phyloP scores from a whole-genome alignment of 2,113 vertebrate species.

The Origma solitaria region DNA sequence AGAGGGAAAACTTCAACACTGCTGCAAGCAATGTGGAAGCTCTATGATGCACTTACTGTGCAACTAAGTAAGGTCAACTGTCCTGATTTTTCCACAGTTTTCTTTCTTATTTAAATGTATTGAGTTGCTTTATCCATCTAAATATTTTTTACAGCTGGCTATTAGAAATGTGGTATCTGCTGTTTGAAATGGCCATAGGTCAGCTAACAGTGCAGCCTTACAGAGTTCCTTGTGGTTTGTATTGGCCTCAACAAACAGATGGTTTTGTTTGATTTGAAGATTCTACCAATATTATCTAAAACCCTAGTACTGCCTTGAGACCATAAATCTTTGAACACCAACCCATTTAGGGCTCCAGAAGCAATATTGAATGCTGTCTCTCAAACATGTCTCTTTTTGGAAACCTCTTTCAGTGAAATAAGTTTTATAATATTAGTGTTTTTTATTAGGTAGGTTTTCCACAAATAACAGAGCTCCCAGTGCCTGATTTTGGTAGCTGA shows the following conservation, averaged over 20 bases:
- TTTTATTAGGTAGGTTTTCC: not conserved
- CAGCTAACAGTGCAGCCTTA: not conserved
- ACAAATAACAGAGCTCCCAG: not conserved
- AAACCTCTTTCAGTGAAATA: not conserved
- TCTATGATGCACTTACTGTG: not conserved
- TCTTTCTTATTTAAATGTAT: not conserved
- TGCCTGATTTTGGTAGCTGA: not conserved
- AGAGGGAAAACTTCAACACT: not conserved
- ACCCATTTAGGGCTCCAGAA: not conserved
- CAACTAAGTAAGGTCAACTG: not conserved
- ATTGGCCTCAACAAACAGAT: not conserved
- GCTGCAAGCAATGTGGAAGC: not conserved
- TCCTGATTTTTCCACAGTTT: not conserved
- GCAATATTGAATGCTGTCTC: not conserved
- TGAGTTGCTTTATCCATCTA: not conserved
- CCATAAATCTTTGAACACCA: not conserved
- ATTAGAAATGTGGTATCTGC: not conserved
- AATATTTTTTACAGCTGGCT: not conserved
- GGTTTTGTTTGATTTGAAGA: not conserved
- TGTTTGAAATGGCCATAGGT: not conserved
- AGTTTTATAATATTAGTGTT: not conserved
- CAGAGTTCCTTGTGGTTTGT: not conserved
- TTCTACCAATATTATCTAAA: not conserved
- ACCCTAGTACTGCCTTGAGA: not conserved
- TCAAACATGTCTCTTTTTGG: not conserved